Conservation (phyloP, 2,113 vertebrate species). For the Rhizomys pruinosus region DNA sequence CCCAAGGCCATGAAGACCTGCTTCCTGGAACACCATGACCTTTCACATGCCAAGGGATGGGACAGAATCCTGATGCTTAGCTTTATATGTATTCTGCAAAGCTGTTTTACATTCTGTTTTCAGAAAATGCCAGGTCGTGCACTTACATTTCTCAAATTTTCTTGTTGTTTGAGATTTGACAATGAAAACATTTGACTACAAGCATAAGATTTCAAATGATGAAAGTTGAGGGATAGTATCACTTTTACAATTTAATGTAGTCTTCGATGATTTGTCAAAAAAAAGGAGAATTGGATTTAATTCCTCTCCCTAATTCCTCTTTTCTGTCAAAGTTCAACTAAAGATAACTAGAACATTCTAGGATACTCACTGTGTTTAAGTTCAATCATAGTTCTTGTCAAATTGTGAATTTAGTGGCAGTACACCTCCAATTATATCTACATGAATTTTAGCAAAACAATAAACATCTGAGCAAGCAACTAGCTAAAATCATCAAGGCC, state of each 20-base stretch:
- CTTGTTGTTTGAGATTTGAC: slow-evolving; percentile 24
- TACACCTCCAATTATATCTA: neutral
- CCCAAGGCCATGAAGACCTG: slow-evolving; percentile 51
- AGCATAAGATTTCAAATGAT: slow-evolving; percentile 12
- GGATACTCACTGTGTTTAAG: neutral
- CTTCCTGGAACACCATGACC: slow-evolving; percentile 55
- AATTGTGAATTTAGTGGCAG: neutral
- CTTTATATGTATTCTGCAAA: neutral
- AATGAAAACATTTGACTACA: slow-evolving; percentile 27
- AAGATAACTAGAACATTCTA: neutral
- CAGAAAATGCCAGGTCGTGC: neutral
- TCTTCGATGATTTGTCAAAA: neutral
- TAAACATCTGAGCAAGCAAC: slow-evolving; percentile 4
- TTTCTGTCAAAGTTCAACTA: slow-evolving; percentile 28
- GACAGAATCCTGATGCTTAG: neutral
- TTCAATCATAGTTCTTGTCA: neutral
- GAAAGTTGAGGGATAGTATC: neutral
- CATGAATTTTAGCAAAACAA: neutral
- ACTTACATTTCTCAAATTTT: neutral
- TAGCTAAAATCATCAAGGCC: neutral
- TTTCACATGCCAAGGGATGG: slow-evolving; percentile 1
- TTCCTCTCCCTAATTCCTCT: neutral
- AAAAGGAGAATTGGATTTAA: neutral
- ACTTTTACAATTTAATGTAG: neutral
- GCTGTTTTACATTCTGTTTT: slow-evolving; percentile 26